phyloP scores from a whole-genome alignment of 2,888 invertebrate genomes.

The Cactoblastis cactorum region DNA sequence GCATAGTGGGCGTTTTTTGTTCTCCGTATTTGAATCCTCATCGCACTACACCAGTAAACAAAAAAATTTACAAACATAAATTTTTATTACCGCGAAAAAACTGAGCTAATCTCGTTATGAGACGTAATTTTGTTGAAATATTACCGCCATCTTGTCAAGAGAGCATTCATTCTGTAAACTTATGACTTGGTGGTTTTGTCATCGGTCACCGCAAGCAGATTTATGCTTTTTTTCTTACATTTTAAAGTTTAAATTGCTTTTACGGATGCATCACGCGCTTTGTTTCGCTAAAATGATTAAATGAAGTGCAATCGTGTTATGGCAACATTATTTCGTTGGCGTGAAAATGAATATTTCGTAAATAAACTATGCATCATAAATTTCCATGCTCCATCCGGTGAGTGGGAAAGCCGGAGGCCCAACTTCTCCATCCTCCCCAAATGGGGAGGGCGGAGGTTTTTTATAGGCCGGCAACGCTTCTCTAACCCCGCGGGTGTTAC shows the following conservation, averaged over 20 bases:
- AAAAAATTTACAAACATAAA: constrained; percentile 27
- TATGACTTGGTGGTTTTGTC: constrained; percentile 8
- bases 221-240: neutral
- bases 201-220: constrained; percentile 5
- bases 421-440: no score
- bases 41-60: constrained; percentile 11
- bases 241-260: constrained; percentile 1
- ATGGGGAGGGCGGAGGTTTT: no score
- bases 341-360: neutral
- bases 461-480: no score
- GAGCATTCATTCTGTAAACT: constrained; percentile 48
- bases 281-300: constrained; percentile 7
- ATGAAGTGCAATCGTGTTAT: constrained; percentile 7
- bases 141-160: constrained; percentile 45
- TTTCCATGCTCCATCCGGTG: no score
- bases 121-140: constrained; percentile 50
- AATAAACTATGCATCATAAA: neutral
- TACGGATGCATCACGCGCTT: neutral
- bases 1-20: no score
- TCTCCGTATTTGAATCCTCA: neutral
- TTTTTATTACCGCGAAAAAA: constrained; percentile 36
- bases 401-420: no score
- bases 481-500: no score
- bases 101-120: constrained; percentile 47
- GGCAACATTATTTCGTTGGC: neutral